Conservation (phyloP, 2,888 invertebrate species). For the Tolmerus cingulatus region DNA sequence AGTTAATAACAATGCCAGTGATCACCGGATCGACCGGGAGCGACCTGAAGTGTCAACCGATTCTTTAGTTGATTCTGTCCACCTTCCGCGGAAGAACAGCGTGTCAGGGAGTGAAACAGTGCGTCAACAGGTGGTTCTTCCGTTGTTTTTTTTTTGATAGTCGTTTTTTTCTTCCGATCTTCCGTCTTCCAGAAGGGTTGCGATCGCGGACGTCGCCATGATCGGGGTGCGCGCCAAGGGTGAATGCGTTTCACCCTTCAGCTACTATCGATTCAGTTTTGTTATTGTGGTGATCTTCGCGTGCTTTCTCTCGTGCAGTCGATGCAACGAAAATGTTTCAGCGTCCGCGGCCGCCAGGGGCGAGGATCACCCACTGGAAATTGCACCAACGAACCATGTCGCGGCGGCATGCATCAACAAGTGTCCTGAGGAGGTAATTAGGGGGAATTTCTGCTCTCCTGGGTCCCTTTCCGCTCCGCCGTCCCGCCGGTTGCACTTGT, state of each 20-base stretch:
- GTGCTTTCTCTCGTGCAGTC: neutral
- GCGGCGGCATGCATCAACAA: conserved; percentile 47
- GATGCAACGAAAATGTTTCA: neutral
- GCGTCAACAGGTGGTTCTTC: conserved; percentile 6
- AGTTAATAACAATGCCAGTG: conserved; percentile 19
- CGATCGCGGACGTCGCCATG: neutral
- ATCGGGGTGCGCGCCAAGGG: neutral
- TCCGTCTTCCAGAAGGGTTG: neutral
- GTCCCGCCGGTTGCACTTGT: neutral
- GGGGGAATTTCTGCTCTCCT: neutral
- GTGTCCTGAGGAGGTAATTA: conserved; percentile 49
- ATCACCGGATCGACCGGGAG: neutral
- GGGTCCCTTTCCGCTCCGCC: neutral
- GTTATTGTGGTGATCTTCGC: neutral
- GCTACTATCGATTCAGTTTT: neutral
- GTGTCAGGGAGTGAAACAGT: neutral
- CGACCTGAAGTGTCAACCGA: neutral
- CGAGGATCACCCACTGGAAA: conserved; percentile 43
- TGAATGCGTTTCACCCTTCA: neutral
- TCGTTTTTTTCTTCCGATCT: neutral
- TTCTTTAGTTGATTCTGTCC: neutral
- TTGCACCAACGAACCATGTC: conserved; percentile 46
- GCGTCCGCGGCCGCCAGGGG: neutral
- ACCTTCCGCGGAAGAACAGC: neutral
- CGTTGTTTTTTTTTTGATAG: neutral